phyloP scores from a whole-genome alignment of 2,888 invertebrate genomes.

The Drosophila kokeensis region DNA sequence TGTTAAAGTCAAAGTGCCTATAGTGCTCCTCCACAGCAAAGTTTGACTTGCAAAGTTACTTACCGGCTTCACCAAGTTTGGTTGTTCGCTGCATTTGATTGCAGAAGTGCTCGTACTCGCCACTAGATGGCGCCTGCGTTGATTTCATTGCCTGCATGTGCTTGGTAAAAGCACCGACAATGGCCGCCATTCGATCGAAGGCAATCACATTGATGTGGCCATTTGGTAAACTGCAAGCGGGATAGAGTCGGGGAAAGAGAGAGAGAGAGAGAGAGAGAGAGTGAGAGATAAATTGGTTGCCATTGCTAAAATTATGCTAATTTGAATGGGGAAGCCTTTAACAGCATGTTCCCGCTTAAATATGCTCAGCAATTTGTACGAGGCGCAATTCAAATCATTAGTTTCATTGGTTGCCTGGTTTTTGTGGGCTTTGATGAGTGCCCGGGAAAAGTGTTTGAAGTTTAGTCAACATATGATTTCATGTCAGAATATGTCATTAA shows the following conservation, averaged over 20 bases:
- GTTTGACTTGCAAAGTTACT: conserved; percentile 72
- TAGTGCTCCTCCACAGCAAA: conserved; percentile 25
- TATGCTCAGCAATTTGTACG: conserved; percentile 28
- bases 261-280: conserved; percentile 3
- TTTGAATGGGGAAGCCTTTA: conserved; percentile 8
- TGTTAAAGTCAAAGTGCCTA: conserved; percentile 15
- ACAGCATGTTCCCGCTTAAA: conserved; percentile 21
- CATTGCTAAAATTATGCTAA: conserved; percentile 11
- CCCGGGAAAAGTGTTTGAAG: conserved; percentile 52
- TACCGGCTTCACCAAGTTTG: conserved; percentile 84
- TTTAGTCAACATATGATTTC: conserved; percentile 49
- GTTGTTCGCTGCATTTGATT: conserved; percentile 84
- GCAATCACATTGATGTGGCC: conserved; percentile 92
- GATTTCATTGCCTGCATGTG: conserved; percentile 84
- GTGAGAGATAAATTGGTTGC: background rate
- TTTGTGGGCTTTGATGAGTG: conserved; percentile 62
- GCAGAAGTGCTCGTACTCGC: conserved; percentile 84
- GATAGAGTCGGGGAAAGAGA: background rate
- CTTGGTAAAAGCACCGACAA: conserved; percentile 85
- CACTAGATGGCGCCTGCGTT: conserved; percentile 66
- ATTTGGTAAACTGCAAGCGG: conserved; percentile 89
- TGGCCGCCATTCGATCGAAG: conserved; percentile 85
- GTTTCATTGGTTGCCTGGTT: conserved; percentile 25
- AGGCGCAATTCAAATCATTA: conserved; percentile 53
- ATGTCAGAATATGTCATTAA: conserved; percentile 34